Evolutionary conservation across 92 coral and sea anemone species (phyloP).

Genomic region (Palythoa caribaeorum): DNA sequence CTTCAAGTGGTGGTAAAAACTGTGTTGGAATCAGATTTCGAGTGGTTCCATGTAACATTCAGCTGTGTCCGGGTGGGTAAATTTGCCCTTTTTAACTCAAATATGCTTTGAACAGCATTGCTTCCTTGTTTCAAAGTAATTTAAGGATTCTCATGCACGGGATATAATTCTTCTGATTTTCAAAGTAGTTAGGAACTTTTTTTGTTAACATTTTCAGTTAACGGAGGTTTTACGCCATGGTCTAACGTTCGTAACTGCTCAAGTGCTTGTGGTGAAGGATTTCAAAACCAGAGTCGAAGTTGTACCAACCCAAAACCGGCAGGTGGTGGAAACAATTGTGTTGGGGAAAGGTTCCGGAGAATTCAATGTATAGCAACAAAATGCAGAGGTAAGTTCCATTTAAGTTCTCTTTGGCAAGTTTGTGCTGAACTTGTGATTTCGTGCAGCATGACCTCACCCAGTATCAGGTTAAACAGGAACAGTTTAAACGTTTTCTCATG

Average conservation of each 20-base stretch:
- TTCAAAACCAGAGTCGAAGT: neutral
- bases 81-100: neutral
- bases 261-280: neutral
- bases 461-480: neutral
- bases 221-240: neutral
- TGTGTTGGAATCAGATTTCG: neutral
- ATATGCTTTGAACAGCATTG: neutral
- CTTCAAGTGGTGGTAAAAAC: neutral
- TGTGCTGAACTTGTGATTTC: too few species aligned
- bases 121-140: neutral
- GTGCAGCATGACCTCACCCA: neutral
- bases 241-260: neutral
- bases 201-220: neutral
- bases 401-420: neutral
- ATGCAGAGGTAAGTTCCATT: neutral
- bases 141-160: too few species aligned
- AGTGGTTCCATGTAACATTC: neutral
- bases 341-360: neutral
- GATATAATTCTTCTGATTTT: too few species aligned
- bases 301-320: conserved; percentile 4
- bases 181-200: neutral
- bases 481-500: too few species aligned
- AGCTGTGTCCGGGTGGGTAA: neutral
- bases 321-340: neutral
- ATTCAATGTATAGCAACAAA: neutral